phyloP scores from a whole-genome alignment of 1,140 invertebrate genomes.

The Agrilus planipennis region DNA sequence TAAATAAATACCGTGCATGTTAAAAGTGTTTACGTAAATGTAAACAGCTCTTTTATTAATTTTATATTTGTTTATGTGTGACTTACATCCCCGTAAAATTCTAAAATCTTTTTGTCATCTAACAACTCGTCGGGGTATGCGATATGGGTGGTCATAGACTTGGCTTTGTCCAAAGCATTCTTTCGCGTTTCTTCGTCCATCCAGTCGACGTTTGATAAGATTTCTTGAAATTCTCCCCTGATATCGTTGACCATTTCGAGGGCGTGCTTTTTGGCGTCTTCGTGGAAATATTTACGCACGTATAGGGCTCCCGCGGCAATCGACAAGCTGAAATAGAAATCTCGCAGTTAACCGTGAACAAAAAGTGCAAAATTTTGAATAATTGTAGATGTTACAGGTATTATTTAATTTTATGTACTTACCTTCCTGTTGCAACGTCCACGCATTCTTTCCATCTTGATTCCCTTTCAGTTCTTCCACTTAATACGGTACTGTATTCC shows the following conservation, averaged over 20 bases:
- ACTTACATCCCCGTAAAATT: conserved; percentile 33
- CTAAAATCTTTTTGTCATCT: conserved; percentile 40
- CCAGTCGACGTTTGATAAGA: conserved; percentile 54
- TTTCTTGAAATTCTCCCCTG: conserved; percentile 40
- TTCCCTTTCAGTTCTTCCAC: conserved; percentile 40
- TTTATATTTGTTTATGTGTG: too few relatives aligned
- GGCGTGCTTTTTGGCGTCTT: conserved; percentile 40
- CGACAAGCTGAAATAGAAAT: conserved; percentile 8
- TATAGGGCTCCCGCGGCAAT: conserved; percentile 44
- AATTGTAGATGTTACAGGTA: too few relatives aligned
- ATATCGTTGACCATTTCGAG: conserved; percentile 56
- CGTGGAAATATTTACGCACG: conserved; percentile 43
- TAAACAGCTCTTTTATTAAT: too few relatives aligned
- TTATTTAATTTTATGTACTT: conserved; percentile 1
- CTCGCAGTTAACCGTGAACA: too few relatives aligned
- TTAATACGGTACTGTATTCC: conserved; percentile 41
- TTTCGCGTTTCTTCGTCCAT: conserved; percentile 52
- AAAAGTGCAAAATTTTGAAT: too few relatives aligned
- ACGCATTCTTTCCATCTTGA: conserved; percentile 48
- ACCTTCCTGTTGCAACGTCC: conserved; percentile 36
- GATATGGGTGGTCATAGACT: conserved; percentile 41
- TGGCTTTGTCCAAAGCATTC: conserved; percentile 43
- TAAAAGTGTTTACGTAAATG: too few relatives aligned
- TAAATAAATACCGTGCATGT: too few relatives aligned
- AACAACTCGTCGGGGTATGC: conserved; percentile 48